Percentiles rank a stretch among this genome's conserved stretches.
These are phyloP conservation scores for Hexactinellida sp. DNA, from an alignment of 37 sponge, comb jelly and placozoan species.

Conservation along the genomic window DNA sequence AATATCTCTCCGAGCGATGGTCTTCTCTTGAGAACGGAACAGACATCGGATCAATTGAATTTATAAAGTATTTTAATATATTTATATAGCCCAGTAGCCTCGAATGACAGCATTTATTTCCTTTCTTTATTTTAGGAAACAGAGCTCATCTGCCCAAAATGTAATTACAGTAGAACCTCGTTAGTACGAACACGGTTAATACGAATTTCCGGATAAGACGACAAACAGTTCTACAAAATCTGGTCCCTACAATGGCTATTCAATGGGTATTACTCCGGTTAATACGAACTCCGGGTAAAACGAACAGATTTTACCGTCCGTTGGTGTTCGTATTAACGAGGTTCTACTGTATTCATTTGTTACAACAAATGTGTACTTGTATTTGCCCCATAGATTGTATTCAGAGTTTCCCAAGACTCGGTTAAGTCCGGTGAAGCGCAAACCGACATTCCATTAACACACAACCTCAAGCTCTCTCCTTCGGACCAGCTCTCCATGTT, in stretches of 20 bases:
- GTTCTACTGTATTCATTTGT: too few species aligned
- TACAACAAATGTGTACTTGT: too few species aligned
- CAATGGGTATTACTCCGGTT: too few species aligned
- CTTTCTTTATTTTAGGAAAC: not conserved
- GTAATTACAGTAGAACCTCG: too few species aligned
- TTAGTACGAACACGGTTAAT: too few species aligned
- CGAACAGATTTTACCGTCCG: too few species aligned
- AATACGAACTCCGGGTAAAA: too few species aligned
- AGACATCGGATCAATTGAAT: not conserved
- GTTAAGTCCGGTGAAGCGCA: not conserved
- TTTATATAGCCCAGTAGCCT: not conserved
- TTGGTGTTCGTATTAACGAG: too few species aligned
- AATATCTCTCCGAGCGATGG: not conserved
- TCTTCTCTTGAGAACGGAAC: not conserved
- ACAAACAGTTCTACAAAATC: too few species aligned
- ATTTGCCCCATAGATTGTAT: not conserved
- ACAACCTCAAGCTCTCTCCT: not conserved
- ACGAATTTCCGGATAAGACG: too few species aligned
- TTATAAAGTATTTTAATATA: not conserved
- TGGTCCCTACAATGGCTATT: not conserved
- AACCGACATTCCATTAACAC: not conserved
- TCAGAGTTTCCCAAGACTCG: not conserved
- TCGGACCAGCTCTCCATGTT: not conserved
- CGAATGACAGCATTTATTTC: not conserved
- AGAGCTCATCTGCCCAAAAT: not conserved